Evolutionary conservation across 2,797 vertebrate species (phyloP).

Genomic region (Poecile montanus): DNA sequence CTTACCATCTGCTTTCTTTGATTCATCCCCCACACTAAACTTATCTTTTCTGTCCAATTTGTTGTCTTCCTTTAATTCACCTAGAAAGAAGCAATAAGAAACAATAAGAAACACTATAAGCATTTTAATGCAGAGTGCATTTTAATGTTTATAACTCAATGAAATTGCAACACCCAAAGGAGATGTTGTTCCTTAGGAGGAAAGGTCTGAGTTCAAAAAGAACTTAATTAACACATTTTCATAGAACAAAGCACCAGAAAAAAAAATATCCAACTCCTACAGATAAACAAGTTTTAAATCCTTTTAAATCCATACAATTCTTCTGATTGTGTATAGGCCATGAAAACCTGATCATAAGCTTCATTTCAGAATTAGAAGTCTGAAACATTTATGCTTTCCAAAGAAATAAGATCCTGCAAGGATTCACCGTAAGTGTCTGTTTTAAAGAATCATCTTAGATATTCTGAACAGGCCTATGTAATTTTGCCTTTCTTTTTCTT

Average conservation of each 20-base stretch:
- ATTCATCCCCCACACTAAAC: slow-evolving; percentile 38
- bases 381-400: neutral
- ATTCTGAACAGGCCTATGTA: neutral
- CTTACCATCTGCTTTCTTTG: slow-evolving; percentile 78
- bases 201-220: neutral
- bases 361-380: neutral
- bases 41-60: slow-evolving; percentile 72
- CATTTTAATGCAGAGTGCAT: neutral
- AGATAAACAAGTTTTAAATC: neutral
- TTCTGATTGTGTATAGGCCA: neutral
- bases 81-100: slow-evolving; percentile 62
- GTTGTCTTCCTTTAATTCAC: slow-evolving; percentile 72
- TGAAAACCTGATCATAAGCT: neutral
- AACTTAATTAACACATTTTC: neutral
- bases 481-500: neutral
- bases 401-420: neutral
- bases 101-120: neutral
- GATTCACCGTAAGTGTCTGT: neutral
- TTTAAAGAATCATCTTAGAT: neutral
- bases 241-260: neutral
- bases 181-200: neutral
- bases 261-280: neutral
- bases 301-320: neutral
- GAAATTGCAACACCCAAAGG: neutral
- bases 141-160: neutral